Evolutionary conservation across 2,113 vertebrate genomes (phyloP).

Genomic region (Pantherophis guttatus): DNA sequence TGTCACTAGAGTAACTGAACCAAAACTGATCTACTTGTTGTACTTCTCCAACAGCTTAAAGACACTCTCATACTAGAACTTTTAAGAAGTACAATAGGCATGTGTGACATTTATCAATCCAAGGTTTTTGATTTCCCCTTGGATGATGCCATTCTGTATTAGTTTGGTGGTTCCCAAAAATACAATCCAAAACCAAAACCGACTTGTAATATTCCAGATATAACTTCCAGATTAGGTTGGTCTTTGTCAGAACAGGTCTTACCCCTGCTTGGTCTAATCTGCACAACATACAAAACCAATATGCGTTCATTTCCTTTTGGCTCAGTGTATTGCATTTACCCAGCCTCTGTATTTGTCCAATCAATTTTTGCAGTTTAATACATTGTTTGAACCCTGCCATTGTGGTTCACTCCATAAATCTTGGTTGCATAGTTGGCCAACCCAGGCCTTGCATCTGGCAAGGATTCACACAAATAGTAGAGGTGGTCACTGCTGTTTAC

Average conservation of each 20-base stretch:
- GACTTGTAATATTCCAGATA: neutral
- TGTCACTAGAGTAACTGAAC: constrained; percentile 58
- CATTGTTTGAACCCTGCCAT: neutral
- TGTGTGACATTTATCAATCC: neutral
- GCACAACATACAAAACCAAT: neutral
- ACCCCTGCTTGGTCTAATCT: neutral
- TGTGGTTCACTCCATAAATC: neutral
- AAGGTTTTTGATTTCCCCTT: neutral
- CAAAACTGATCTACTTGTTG: constrained; percentile 31
- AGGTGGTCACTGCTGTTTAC: neutral
- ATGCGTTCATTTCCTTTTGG: neutral
- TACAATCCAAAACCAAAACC: neutral
- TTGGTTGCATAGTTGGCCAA: neutral
- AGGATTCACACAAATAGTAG: neutral
- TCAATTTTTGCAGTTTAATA: neutral
- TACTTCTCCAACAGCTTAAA: neutral
- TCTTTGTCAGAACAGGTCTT: neutral
- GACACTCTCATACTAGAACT: neutral
- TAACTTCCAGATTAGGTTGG: neutral
- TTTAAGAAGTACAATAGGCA: neutral
- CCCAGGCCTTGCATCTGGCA: neutral
- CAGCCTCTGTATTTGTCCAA: neutral
- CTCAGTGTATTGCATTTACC: neutral
- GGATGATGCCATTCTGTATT: neutral
- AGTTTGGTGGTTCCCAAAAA: neutral